Percentiles rank a stretch among this genome's conserved stretches.
Conservation (phyloP, 2,888 invertebrate species). For the Drosophila hawaiiensis region DNA sequence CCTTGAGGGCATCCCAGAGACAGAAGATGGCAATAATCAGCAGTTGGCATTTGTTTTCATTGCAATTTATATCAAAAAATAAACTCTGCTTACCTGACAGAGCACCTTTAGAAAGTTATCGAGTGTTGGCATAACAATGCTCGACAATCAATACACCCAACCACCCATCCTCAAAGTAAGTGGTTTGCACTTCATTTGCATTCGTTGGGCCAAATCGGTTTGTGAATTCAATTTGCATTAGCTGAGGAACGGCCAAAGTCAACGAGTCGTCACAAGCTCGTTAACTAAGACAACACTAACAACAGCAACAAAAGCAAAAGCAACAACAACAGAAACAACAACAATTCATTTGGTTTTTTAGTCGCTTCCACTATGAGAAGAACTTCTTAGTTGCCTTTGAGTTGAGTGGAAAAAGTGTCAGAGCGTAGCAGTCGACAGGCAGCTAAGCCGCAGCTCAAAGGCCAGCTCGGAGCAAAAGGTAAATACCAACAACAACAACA, state of each 20-base stretch:
- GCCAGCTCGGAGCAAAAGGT: conserved; percentile 29
- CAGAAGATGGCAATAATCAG: conserved; percentile 2
- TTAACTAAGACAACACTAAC: conserved; percentile 41
- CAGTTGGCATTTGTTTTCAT: conserved; percentile 17
- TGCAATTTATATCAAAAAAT: conserved; percentile 12
- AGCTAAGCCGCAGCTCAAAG: conserved; percentile 39
- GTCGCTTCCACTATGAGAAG: conserved; percentile 24
- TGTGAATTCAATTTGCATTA: conserved; percentile 68
- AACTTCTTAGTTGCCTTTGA: conserved; percentile 9
- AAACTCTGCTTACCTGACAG: conserved; percentile 1
- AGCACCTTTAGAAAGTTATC: conserved; percentile 5
- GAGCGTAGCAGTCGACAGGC: conserved; percentile 19
- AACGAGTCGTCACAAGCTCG: conserved; percentile 70
- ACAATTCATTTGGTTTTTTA: conserved; percentile 8
- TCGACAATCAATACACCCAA: neutral
- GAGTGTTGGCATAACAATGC: neutral
- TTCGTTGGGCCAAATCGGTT: conserved; percentile 43
- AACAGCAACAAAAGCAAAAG: neutral
- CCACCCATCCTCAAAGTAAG: neutral
- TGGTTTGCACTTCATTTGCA: conserved; percentile 66
- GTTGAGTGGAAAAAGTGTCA: conserved; percentile 13
- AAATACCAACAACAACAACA: conserved; percentile 18
- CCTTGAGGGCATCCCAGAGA: neutral
- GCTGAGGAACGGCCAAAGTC: conserved; percentile 35
- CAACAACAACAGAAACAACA: conserved; percentile 4